Base-by-base conservation (phyloP, 2,797 vertebrate species). In the Hylomyscus alleni region DNA sequence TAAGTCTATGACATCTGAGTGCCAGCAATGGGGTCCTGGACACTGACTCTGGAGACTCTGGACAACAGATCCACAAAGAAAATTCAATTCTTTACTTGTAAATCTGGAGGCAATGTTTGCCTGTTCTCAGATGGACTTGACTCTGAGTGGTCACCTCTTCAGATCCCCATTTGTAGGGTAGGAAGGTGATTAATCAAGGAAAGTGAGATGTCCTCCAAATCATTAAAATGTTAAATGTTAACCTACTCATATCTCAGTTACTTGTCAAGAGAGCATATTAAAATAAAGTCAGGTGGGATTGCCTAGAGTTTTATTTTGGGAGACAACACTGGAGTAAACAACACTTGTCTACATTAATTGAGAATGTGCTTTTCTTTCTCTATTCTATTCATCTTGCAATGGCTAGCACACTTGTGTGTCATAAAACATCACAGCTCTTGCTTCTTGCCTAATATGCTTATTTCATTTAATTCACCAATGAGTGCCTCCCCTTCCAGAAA, bases 271-370 rank as follows among this genome's bases (percentile, higher is more conserved):
- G 34, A 92, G 56, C 24, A 62, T 75, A 12, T 69, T 91, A 50
- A 95, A 83, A 86, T 60, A 60, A 94, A 75, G 3, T 90, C 85
- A 77, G 52, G 40, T 62, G 17, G 0, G 8, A 72, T 76, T 80
- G 22, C 62, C 37, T 24, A 7, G 20, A 65, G 34, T 80, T 82
- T 91, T 69, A 31, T 26, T 69, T 87, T 95, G 69, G 82, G 58
- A 62, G 26, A 15, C 96, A 76, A 58, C 1, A 44, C 29, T 58
- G 20, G 34, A 10, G 37, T 29, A 82, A 82, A n/a, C 40, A 82
- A 31, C 12, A 6, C n/a, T 60, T 89, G 1, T 26, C 5, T 76
- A 29, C 6, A 0, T 91, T 72, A 29, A 34, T 52, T 31, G 0
- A 3, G 1, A 22, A 20, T 67, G 0, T 44, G 29, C 13, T 90